A percentile compares a stretch with the other conserved stretches of the same genome.
phyloP scores from a whole-genome alignment of 1,140 invertebrate genomes.

The Meloidogyne hapla region DNA sequence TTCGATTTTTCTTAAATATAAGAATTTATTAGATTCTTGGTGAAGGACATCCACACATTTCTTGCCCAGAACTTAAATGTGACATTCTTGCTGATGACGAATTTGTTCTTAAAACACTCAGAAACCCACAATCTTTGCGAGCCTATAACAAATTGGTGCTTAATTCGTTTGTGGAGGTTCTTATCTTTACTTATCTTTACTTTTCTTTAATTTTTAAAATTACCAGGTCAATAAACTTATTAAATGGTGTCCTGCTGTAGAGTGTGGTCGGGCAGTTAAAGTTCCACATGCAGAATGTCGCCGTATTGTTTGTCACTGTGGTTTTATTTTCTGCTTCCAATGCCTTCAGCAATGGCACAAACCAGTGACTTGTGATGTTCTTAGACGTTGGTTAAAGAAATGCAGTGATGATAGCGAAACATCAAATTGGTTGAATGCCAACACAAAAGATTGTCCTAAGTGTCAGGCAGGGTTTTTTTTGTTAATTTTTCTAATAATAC shows the following conservation, averaged over 20 bases:
- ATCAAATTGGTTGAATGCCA: conserved; percentile 97
- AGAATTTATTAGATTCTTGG: conserved; percentile 37
- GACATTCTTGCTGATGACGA: conserved; percentile 46
- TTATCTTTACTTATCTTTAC: too few species aligned
- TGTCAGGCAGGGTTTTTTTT: conserved; percentile 41
- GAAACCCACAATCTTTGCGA: not conserved
- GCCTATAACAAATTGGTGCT: conserved; percentile 92
- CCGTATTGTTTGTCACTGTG: conserved; percentile 89
- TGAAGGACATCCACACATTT: conserved; percentile 26
- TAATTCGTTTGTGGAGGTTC: conserved; percentile 96
- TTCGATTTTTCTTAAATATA: not conserved
- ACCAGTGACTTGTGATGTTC: conserved; percentile 87
- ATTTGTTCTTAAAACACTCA: conserved; percentile 26
- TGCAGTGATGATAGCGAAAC: conserved; percentile 99
- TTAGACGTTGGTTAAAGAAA: conserved; percentile 97
- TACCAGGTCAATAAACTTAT: conserved; percentile 86
- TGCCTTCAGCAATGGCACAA: conserved; percentile 97
- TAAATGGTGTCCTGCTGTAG: conserved; percentile 93
- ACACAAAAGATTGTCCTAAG: conserved; percentile 76
- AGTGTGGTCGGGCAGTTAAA: conserved; percentile 92
- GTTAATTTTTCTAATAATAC: not conserved
- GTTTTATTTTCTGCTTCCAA: conserved; percentile 72
- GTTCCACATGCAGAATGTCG: conserved; percentile 86
- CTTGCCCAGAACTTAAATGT: conserved; percentile 51
- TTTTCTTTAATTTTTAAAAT: not conserved